These are phyloP conservation scores for Circaetus gallicus DNA, from an alignment of 2,113 vertebrate genomes.

Conservation along the genomic window DNA sequence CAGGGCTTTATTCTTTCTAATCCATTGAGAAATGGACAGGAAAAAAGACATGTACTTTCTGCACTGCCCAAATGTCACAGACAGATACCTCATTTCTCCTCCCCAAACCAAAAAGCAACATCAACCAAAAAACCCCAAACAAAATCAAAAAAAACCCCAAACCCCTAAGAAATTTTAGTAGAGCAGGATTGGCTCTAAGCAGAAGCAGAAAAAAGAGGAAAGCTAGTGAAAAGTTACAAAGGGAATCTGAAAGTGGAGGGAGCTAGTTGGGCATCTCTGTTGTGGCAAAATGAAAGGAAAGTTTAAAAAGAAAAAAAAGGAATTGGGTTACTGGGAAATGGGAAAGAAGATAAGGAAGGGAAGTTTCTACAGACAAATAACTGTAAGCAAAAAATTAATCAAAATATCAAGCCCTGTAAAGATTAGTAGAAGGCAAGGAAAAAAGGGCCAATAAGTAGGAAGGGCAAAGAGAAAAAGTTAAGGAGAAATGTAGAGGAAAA, in stretches of 20 bases:
- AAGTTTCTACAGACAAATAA: neutral
- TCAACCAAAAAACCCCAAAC: neutral
- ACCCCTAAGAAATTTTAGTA: neutral
- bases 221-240: neutral
- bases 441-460: neutral
- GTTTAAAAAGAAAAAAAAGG: neutral
- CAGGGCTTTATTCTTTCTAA: neutral
- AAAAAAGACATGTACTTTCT: neutral
- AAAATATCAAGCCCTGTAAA: neutral
- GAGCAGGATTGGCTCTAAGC: neutral
- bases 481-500: neutral
- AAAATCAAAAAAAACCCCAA: accelerated
- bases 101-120: neutral
- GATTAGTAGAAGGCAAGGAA: neutral
- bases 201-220: neutral
- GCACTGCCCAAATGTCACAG: neutral
- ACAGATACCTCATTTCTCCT: neutral
- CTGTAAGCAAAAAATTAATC: neutral
- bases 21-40: neutral
- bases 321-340: neutral
- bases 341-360: neutral
- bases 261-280: neutral
- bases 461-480: neutral
- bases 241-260: neutral
- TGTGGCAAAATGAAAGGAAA: neutral